These are phyloP conservation scores for Molossus molossus DNA, from an alignment of 2,797 vertebrate genomes.

Conservation along the genomic window DNA sequence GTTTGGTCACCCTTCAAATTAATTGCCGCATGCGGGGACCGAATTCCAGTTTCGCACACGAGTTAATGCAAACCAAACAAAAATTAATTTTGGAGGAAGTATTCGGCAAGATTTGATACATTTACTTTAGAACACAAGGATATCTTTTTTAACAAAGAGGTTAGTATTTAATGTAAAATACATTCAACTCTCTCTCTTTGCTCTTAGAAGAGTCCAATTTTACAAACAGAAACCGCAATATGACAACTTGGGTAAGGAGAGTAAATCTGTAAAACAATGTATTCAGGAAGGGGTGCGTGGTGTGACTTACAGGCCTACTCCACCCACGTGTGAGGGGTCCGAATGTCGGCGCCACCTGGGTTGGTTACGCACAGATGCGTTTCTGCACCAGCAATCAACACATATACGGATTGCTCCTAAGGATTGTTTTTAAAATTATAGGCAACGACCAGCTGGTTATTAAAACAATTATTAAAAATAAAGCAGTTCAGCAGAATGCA, in stretches of 20 bases:
- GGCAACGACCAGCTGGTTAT: not conserved
- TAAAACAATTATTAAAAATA: constrained; percentile 56
- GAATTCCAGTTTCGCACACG: constrained; percentile 48
- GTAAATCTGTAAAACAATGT: not conserved
- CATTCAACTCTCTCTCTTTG: not conserved
- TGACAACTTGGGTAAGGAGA: not conserved
- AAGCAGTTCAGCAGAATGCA: not conserved
- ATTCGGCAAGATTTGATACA: constrained; percentile 48
- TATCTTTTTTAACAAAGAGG: constrained; percentile 59
- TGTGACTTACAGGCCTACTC: not conserved
- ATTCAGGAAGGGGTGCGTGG: not conserved
- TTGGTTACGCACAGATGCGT: accelerated
- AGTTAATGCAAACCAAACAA: not conserved
- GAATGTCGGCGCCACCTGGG: no score
- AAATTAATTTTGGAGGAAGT: constrained; percentile 47
- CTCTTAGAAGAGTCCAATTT: not conserved
- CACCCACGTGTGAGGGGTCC: not conserved
- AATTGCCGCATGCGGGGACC: constrained; percentile 26
- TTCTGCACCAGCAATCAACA: not conserved
- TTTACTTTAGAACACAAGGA: not conserved
- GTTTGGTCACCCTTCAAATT: constrained; percentile 65
- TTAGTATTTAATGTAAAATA: constrained; percentile 42
- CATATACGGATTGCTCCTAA: not conserved
- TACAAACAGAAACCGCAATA: constrained; percentile 16
- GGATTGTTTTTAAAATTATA: not conserved